Conservation (phyloP, 37 sponge, comb jelly and placozoan species). For the Halisarca cf. caerulea region DNA sequence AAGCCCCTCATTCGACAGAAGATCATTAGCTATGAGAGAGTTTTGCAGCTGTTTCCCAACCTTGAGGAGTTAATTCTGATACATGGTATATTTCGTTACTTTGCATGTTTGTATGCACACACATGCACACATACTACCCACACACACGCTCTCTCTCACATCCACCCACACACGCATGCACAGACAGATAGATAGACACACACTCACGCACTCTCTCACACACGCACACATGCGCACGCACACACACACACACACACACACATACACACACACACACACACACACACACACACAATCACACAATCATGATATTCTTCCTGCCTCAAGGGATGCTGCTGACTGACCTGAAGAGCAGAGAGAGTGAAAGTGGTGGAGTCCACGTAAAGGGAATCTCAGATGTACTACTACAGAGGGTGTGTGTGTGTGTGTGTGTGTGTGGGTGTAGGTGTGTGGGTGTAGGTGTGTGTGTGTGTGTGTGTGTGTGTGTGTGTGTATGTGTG, state of each 20-base stretch:
- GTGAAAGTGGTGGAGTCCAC: conserved; percentile 19
- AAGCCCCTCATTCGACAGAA: conserved; percentile 45
- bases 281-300: too few relatives aligned
- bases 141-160: too few relatives aligned
- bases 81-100: too few relatives aligned
- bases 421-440: too few relatives aligned
- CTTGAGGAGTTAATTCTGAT: conserved; percentile 73
- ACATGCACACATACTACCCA: not conserved
- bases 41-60: conserved; percentile 74
- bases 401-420: conserved; percentile 64
- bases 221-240: not conserved
- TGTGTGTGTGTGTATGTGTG: too few relatives aligned
- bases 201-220: too few relatives aligned
- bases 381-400: conserved; percentile 62
- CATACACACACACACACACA: too few relatives aligned
- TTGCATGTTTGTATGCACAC: not conserved
- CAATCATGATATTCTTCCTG: not conserved
- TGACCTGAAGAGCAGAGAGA: conserved; percentile 49
- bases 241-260: not conserved
- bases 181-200: too few relatives aligned
- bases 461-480: too few relatives aligned
- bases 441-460: too few relatives aligned
- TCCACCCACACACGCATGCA: too few relatives aligned
- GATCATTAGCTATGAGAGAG: conserved; percentile 47
- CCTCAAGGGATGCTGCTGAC: conserved; percentile 30